Conservation (phyloP, 37 sponge, comb jelly and placozoan genomes). For the Tethya wilhelma region DNA sequence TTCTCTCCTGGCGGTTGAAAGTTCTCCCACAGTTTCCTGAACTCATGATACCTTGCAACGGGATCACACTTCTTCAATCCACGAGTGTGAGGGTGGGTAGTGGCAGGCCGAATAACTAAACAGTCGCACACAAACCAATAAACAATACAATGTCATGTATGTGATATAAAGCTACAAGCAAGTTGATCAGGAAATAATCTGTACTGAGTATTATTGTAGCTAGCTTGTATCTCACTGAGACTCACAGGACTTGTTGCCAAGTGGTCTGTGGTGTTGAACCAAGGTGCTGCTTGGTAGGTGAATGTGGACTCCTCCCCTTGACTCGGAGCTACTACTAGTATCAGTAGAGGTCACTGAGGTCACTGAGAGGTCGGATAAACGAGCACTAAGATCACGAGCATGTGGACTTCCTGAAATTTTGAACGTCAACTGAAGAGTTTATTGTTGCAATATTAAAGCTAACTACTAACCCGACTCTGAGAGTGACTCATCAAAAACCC, state of each 20-base stretch:
- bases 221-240: neutral
- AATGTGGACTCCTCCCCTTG: neutral
- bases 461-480: slow-evolving; percentile 24
- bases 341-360: slow-evolving; percentile 29
- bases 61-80: slow-evolving; percentile 70
- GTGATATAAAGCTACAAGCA: too few species aligned
- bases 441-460: too few species aligned
- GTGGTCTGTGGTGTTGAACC: neutral
- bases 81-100: slow-evolving; percentile 61
- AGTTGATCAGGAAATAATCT: neutral
- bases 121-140: too few species aligned
- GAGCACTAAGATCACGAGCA: neutral
- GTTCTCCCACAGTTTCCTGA: slow-evolving; percentile 64
- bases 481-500: slow-evolving; percentile 36
- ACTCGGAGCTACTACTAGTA: neutral
- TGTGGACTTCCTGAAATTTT: too few species aligned
- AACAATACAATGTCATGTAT: too few species aligned
- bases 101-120: slow-evolving; percentile 71
- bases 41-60: slow-evolving; percentile 79
- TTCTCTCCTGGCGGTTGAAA: slow-evolving; percentile 71
- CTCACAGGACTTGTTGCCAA: slow-evolving; percentile 52
- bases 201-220: neutral
- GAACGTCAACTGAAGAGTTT: too few species aligned
- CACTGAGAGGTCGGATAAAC: slow-evolving; percentile 38
- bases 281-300: neutral